A percentile compares a stretch with the other conserved stretches of the same genome.
phyloP scores from a whole-genome alignment of 2,888 invertebrate genomes.

The Euspilapteryx auroguttella region DNA sequence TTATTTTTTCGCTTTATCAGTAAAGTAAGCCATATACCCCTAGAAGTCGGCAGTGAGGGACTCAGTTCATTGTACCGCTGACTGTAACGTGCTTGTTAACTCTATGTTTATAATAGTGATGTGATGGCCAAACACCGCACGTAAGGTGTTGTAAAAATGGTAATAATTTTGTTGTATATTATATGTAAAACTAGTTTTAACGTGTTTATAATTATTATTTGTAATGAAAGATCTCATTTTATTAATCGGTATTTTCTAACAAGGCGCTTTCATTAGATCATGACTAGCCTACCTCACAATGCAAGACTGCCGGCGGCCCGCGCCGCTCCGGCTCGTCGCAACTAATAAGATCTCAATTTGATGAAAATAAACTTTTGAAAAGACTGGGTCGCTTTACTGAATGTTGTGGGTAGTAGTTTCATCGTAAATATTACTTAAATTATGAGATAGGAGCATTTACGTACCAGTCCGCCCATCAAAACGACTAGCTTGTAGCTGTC shows the following conservation, averaged over 20 bases:
- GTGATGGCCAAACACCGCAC: constrained; percentile 15
- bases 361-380: constrained; percentile 59
- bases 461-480: constrained; percentile 22
- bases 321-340: constrained; percentile 24
- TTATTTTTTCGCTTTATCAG: too few species aligned
- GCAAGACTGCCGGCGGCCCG: constrained; percentile 29
- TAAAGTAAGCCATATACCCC: too few species aligned
- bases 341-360: constrained; percentile 60
- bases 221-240: constrained; percentile 63
- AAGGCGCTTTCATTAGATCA: constrained; percentile 62
- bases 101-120: constrained; percentile 12
- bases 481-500: constrained; percentile 23
- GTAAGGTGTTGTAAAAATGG: constrained; percentile 38
- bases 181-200: constrained; percentile 57
- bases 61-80: constrained; percentile 44
- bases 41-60: too few species aligned
- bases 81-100: constrained; percentile 34
- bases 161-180: constrained; percentile 56
- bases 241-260: constrained; percentile 63
- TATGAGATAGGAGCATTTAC: constrained; percentile 57
- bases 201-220: constrained; percentile 58
- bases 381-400: constrained; percentile 62
- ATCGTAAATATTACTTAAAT: constrained; percentile 57
- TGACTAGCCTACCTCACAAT: constrained; percentile 62
- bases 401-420: constrained; percentile 60